Conservation (phyloP, 2,113 vertebrate genomes). For the Excalfactoria chinensis region DNA sequence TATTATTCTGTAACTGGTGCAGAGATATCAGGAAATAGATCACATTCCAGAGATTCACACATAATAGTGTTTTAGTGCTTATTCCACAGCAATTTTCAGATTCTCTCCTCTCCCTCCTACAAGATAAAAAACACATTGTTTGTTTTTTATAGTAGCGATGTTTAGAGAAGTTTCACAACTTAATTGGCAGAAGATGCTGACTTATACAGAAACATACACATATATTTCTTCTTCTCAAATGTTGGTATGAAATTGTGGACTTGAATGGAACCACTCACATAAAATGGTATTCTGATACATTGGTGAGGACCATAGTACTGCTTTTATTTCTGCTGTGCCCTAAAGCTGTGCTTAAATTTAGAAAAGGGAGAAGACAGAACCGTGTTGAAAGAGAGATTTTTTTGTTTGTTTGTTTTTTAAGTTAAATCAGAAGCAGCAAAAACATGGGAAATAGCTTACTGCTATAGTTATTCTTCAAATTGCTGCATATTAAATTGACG, state of each 20-base stretch:
- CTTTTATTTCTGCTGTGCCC: not conserved
- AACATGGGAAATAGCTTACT: not conserved
- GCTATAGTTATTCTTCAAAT: not conserved
- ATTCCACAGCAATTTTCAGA: not conserved
- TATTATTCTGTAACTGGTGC: not conserved
- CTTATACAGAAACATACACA: not conserved
- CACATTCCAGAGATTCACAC: not conserved
- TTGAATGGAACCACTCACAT: conserved; percentile 8
- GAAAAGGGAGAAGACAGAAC: not conserved
- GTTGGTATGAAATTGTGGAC: not conserved
- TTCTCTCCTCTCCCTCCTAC: rapidly evolving
- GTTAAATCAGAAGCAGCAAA: not conserved
- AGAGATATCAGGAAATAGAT: not conserved
- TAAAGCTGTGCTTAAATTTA: not conserved
- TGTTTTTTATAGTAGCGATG: not conserved
- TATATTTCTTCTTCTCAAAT: not conserved
- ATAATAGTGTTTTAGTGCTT: not conserved
- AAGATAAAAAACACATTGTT: not conserved
- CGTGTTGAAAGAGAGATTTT: not conserved
- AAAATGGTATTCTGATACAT: not conserved
- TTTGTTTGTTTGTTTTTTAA: not conserved
- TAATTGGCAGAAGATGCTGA: conserved; percentile 7
- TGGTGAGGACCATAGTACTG: not conserved
- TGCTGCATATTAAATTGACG: not conserved
- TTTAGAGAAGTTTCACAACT: not conserved